phyloP scores from a whole-genome alignment of 2,888 invertebrate species.

The Andrena hattorfiana region DNA sequence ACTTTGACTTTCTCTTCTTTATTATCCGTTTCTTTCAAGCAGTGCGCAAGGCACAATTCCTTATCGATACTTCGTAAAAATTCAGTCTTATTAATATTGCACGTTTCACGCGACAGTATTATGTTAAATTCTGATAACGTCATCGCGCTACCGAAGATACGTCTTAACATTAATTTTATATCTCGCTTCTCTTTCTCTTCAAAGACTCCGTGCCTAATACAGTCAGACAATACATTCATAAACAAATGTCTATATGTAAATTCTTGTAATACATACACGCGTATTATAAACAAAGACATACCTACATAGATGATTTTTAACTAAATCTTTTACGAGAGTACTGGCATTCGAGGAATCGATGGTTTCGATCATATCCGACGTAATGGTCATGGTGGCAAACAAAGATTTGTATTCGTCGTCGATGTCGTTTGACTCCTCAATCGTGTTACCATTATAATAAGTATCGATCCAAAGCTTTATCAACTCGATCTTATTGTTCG shows the following conservation, averaged over 20 bases:
- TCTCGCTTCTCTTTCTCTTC: slow-evolving; percentile 87
- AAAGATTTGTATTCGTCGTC: slow-evolving; percentile 86
- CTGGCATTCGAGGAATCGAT: slow-evolving; percentile 86
- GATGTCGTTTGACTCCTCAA: slow-evolving; percentile 47
- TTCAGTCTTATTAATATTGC: slow-evolving; percentile 85
- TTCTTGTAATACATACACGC: neutral
- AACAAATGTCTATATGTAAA: slow-evolving; percentile 1
- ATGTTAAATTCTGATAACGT: slow-evolving; percentile 70
- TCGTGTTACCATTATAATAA: slow-evolving; percentile 79
- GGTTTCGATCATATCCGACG: slow-evolving; percentile 87
- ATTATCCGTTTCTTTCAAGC: slow-evolving; percentile 85
- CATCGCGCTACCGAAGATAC: slow-evolving; percentile 87
- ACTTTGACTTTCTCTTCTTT: slow-evolving; percentile 84
- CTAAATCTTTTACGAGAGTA: slow-evolving; percentile 86
- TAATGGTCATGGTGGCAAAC: slow-evolving; percentile 87
- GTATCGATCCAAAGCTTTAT: slow-evolving; percentile 88
- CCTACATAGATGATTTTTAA: slow-evolving; percentile 87
- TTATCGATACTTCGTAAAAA: slow-evolving; percentile 81
- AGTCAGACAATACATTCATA: slow-evolving; percentile 20
- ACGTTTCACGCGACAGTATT: slow-evolving; percentile 70
- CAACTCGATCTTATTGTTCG: slow-evolving; percentile 87
- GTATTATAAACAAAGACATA: slow-evolving; percentile 56
- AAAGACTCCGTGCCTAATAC: slow-evolving; percentile 88
- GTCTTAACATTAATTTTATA: slow-evolving; percentile 87
- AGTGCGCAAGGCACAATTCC: slow-evolving; percentile 62